Conservation (phyloP, 2,888 invertebrate genomes). For the Diadegma fenestrale region DNA sequence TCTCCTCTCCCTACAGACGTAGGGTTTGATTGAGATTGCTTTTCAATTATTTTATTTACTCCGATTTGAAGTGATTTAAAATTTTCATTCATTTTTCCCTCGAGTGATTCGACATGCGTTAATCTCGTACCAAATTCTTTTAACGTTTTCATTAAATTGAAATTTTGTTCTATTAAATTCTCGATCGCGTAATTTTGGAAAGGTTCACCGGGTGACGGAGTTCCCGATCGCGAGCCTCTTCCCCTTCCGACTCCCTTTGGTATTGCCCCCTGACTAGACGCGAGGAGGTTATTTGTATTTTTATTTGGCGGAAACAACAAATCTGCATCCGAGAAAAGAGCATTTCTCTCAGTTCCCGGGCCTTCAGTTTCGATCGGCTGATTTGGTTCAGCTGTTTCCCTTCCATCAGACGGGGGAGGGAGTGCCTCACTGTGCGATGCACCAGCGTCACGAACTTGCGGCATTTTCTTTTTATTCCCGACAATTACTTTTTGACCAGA, state of each 20-base stretch:
- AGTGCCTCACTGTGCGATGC: background rate
- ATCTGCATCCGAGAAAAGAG: background rate
- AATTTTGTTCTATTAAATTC: background rate
- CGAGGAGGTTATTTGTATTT: background rate
- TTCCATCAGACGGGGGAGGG: background rate
- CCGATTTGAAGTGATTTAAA: background rate
- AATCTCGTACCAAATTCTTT: background rate
- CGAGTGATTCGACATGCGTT: background rate
- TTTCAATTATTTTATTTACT: background rate
- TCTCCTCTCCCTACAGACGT: slow-evolving; percentile 21
- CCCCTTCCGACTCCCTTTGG: slow-evolving; percentile 1
- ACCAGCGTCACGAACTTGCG: background rate
- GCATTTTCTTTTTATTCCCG: background rate
- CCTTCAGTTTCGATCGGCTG: background rate
- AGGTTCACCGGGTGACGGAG: background rate
- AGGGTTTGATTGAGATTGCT: background rate
- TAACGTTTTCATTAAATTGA: background rate
- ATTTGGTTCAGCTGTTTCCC: background rate
- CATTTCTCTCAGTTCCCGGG: background rate
- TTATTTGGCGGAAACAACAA: background rate
- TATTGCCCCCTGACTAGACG: background rate
- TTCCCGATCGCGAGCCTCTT: background rate
- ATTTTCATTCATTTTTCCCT: background rate
- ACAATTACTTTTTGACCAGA: background rate
- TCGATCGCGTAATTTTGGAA: too few species aligned